Percentiles rank a stretch among this genome's conserved stretches.
Evolutionary conservation across 2,888 invertebrate species (phyloP).

Genomic region (Tachina fera): DNA sequence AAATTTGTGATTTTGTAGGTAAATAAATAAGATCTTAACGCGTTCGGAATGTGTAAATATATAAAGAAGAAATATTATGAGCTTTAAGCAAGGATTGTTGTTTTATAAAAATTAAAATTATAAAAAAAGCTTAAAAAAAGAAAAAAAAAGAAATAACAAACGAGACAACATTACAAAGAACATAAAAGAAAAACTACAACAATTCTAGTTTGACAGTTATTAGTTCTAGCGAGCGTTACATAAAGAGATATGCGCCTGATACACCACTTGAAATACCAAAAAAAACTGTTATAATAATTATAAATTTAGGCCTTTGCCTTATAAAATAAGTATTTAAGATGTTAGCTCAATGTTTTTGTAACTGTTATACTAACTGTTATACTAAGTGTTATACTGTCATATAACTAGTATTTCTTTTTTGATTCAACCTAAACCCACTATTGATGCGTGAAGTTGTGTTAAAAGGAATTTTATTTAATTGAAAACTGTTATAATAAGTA

Average conservation of each 20-base stretch:
- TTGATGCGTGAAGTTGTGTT: no score
- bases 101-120: background rate
- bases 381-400: background rate
- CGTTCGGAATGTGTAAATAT: slow-evolving; percentile 33
- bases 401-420: background rate
- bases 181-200: slow-evolving; percentile 75
- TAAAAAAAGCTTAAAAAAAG: background rate
- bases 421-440: no score
- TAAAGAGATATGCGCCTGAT: slow-evolving; percentile 72
- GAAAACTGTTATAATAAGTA: no score
- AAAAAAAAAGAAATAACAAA: background rate
- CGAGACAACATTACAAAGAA: background rate
- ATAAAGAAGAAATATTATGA: slow-evolving; percentile 18
- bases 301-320: no score
- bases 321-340: no score
- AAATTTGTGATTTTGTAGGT: slow-evolving; percentile 1
- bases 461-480: no score
- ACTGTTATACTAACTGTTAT: slow-evolving; percentile 31
- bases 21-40: background rate
- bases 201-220: slow-evolving; percentile 79
- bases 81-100: background rate
- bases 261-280: background rate
- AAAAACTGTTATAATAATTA: slow-evolving; percentile 13
- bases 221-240: slow-evolving; percentile 82
- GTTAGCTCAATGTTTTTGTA: background rate